Conservation (phyloP, 2,113 vertebrate genomes). For the Shinisaurus crocodilurus region DNA sequence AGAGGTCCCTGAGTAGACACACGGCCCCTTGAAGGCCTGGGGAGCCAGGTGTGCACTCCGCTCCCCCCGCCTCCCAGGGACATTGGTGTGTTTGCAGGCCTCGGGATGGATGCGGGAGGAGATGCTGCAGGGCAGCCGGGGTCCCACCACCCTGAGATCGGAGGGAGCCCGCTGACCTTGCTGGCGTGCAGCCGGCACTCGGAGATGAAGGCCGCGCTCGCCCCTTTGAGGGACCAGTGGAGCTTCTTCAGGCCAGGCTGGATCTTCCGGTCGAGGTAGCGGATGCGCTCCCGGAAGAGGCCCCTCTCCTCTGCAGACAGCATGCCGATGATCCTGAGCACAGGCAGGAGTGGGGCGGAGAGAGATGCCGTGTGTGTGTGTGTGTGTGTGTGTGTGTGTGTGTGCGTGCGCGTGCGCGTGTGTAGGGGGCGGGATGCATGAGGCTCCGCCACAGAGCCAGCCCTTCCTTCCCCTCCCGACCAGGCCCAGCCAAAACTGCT, state of each 20-base stretch:
- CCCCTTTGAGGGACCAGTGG: slow-evolving; percentile 81
- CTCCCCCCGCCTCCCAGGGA: no score
- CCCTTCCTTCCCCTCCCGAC: neutral
- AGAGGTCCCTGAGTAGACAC: neutral
- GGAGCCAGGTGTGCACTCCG: accelerated
- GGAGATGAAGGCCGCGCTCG: slow-evolving; percentile 78
- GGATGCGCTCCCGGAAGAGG: slow-evolving; percentile 84
- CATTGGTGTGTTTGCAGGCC: no score
- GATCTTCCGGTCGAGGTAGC: slow-evolving; percentile 84
- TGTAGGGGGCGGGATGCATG: neutral
- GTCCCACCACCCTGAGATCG: neutral
- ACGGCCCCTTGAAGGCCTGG: no score
- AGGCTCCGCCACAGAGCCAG: neutral
- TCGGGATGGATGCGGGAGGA: neutral
- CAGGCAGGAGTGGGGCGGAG: neutral
- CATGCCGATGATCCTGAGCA: slow-evolving; percentile 79
- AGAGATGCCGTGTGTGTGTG: no score
- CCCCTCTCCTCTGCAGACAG: slow-evolving; percentile 81
- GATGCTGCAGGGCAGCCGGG: neutral
- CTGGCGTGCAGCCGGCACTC: slow-evolving; percentile 83
- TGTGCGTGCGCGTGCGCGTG: no score
- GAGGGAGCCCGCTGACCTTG: slow-evolving; percentile 77
- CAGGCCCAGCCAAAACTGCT: neutral
- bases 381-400: no score
- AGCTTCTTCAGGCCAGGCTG: slow-evolving; percentile 85